These are phyloP conservation scores for Anoplopoma fimbria DNA, from an alignment of 2,113 vertebrate species.

Conservation along the genomic window DNA sequence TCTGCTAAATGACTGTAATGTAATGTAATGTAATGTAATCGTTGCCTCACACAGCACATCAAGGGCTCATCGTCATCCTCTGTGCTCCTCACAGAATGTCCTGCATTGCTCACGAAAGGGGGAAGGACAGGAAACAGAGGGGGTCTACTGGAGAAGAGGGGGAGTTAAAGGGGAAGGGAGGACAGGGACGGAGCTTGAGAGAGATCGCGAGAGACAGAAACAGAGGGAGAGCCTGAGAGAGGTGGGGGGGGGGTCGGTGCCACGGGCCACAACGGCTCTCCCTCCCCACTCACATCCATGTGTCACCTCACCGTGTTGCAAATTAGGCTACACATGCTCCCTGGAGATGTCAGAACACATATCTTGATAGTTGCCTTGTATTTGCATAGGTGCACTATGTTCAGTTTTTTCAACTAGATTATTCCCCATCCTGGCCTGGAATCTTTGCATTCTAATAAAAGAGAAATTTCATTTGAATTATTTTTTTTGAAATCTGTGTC, in stretches of 20 bases:
- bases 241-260: conserved; percentile 41
- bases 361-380: conserved; percentile 61
- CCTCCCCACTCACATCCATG: conserved; percentile 67
- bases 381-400: conserved; percentile 65
- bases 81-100: conserved; percentile 13
- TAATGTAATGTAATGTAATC: too few relatives aligned
- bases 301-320: conserved; percentile 76
- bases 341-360: conserved; percentile 75
- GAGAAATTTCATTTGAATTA: not conserved
- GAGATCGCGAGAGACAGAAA: conserved; percentile 68
- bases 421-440: conserved; percentile 14
- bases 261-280: conserved; percentile 65
- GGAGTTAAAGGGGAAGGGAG: conserved; percentile 56
- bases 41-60: not conserved
- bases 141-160: not conserved
- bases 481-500: not conserved
- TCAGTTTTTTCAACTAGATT: conserved; percentile 17
- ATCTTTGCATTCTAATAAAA: conserved; percentile 5
- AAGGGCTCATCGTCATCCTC: conserved; percentile 14
- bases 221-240: conserved; percentile 40
- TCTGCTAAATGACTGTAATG: too few relatives aligned
- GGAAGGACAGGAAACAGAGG: conserved; percentile 23
- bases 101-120: conserved; percentile 15
- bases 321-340: conserved; percentile 76
- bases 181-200: conserved; percentile 58